These are phyloP conservation scores for Beris morrisii DNA, from an alignment of 2,888 invertebrate species.

Conservation along the genomic window DNA sequence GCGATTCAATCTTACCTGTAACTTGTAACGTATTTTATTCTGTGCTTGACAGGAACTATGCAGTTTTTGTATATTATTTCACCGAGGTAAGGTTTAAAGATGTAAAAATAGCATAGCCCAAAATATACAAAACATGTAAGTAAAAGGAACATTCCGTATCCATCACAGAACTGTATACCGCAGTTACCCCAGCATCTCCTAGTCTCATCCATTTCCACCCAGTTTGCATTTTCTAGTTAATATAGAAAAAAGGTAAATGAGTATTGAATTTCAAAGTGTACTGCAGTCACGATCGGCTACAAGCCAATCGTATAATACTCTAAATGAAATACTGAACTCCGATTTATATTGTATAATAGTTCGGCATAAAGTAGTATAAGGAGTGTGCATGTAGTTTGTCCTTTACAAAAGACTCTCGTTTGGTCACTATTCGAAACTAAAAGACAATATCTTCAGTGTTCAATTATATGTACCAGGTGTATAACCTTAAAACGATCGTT, in stretches of 20 bases:
- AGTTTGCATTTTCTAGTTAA: conserved; percentile 17
- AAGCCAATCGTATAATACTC: too few species aligned
- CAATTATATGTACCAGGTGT: too few species aligned
- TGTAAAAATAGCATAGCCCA: conserved; percentile 64
- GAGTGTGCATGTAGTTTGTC: too few species aligned
- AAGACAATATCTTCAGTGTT: too few species aligned
- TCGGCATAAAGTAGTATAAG: too few species aligned
- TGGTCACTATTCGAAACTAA: too few species aligned
- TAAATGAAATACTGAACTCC: too few species aligned
- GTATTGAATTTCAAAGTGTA: too few species aligned
- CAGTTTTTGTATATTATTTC: conserved; percentile 53
- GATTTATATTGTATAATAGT: too few species aligned
- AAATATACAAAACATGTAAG: conserved; percentile 64
- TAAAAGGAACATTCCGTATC: conserved; percentile 73
- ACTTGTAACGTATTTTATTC: conserved; percentile 47
- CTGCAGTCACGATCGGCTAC: too few species aligned
- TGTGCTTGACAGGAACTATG: conserved; percentile 51
- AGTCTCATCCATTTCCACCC: conserved; percentile 37
- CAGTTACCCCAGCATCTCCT: conserved; percentile 42
- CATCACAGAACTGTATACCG: conserved; percentile 61
- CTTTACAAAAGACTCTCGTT: too few species aligned
- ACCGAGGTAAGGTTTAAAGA: conserved; percentile 63
- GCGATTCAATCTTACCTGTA: conserved; percentile 49
- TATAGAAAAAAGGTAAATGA: conserved; percentile 2
- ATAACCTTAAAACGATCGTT: too few species aligned